Percentiles rank a stretch among this genome's conserved stretches.
Evolutionary conservation across 2,113 vertebrate genomes (phyloP).

Genomic region (Cacatua alba): DNA sequence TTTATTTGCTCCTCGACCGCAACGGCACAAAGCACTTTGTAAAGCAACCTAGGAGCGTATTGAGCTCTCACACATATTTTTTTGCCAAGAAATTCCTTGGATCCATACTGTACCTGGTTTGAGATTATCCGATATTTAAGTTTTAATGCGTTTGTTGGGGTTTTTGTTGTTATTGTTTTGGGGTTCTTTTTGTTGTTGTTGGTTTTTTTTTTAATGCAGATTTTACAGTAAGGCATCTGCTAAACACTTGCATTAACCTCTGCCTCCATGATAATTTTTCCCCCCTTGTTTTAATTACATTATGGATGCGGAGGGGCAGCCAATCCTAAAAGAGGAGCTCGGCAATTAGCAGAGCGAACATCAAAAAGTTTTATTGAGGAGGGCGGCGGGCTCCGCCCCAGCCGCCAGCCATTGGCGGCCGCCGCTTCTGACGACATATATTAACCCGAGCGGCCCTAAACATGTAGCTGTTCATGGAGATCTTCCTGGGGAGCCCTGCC

Average conservation of each 20-base stretch:
- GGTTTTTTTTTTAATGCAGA: neutral
- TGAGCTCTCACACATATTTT: neutral
- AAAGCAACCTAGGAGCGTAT: neutral
- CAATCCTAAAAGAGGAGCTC: slow-evolving; percentile 80
- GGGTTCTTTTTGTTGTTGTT: neutral
- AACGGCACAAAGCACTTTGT: neutral
- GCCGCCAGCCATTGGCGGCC: slow-evolving; percentile 74
- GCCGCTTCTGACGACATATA: slow-evolving; percentile 87
- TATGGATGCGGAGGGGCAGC: slow-evolving; percentile 74
- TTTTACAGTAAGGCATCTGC: slow-evolving; percentile 76
- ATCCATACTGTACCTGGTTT: slow-evolving; percentile 73
- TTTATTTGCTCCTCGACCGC: neutral
- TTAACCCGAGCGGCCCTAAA: slow-evolving; percentile 87
- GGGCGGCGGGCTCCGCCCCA: slow-evolving; percentile 72
- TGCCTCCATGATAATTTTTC: slow-evolving; percentile 72
- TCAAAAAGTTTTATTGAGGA: slow-evolving; percentile 81
- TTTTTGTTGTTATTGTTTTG: neutral
- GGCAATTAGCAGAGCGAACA: slow-evolving; percentile 82
- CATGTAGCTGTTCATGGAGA: slow-evolving; percentile 89
- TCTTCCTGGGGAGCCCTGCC: slow-evolving; percentile 74
- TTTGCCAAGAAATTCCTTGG: neutral
- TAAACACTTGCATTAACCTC: slow-evolving; percentile 81
- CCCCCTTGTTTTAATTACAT: slow-evolving; percentile 79
- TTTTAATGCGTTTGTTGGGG: slow-evolving; percentile 12
- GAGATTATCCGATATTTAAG: slow-evolving; percentile 61